Evolutionary conservation across 2,888 invertebrate species (phyloP).

Genomic region (Zaprionus obscuricornis): DNA sequence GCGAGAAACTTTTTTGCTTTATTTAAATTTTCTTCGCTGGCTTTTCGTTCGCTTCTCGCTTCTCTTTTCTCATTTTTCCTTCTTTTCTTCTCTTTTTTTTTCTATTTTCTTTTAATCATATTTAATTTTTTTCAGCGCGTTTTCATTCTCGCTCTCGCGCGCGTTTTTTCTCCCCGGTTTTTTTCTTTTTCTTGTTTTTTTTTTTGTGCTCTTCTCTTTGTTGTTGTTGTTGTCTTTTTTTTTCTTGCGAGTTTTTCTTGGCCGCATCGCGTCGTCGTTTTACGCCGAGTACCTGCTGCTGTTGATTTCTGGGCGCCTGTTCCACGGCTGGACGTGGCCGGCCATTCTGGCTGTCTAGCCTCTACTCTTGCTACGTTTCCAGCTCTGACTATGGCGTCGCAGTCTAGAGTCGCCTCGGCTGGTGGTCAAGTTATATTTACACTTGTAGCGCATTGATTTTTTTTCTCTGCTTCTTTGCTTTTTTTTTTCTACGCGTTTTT

Average conservation of each 20-base stretch:
- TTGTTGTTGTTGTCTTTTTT: too few species aligned
- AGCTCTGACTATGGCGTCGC: neutral
- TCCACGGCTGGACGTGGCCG: slow-evolving; percentile 68
- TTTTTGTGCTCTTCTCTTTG: too few species aligned
- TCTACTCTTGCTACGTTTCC: neutral
- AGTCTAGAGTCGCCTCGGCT: slow-evolving; percentile 31
- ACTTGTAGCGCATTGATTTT: slow-evolving; percentile 76
- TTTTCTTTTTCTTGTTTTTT: slow-evolving; percentile 30
- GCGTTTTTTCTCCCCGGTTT: slow-evolving; percentile 49
- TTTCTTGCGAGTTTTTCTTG: slow-evolving; percentile 44
- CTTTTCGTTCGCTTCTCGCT: slow-evolving; percentile 37
- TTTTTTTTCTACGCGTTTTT: slow-evolving; percentile 8
- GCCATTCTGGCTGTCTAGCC: slow-evolving; percentile 49
- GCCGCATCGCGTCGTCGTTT: slow-evolving; percentile 13
- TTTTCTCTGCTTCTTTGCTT: slow-evolving; percentile 15
- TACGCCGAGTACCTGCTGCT: slow-evolving; percentile 43
- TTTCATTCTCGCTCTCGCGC: slow-evolving; percentile 58
- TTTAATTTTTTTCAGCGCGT: slow-evolving; percentile 72
- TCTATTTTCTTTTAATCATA: slow-evolving; percentile 76
- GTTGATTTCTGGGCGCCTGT: slow-evolving; percentile 70
- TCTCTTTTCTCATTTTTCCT: slow-evolving; percentile 12
- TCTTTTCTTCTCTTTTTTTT: slow-evolving; percentile 24
- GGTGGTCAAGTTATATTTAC: slow-evolving; percentile 74
- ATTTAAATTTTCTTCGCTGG: slow-evolving; percentile 55
- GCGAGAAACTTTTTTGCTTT: slow-evolving; percentile 49